These are phyloP conservation scores for Phyllotis vaccarum DNA, from an alignment of 2,797 vertebrate species.

Conservation along the genomic window DNA sequence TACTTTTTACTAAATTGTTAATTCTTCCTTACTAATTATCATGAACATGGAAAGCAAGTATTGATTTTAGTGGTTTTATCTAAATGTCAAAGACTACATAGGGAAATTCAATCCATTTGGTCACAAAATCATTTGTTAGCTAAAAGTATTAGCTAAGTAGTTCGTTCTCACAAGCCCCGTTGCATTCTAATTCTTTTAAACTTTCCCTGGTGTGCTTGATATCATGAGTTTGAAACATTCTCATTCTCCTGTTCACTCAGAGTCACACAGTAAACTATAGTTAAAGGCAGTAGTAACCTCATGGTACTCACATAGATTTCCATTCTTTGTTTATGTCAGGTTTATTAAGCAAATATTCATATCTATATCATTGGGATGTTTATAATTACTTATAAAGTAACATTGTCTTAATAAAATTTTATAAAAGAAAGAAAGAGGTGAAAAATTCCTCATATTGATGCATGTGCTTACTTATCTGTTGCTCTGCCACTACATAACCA, in stretches of 20 bases:
- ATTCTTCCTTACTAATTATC: not conserved
- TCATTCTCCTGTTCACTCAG: not conserved
- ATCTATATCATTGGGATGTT: not conserved
- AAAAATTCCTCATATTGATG: not conserved
- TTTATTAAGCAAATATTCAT: not conserved
- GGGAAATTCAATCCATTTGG: not conserved
- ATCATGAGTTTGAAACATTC: not conserved
- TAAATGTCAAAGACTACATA: constrained; percentile 22
- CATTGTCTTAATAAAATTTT: not conserved
- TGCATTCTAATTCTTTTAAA: not conserved
- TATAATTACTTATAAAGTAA: not conserved
- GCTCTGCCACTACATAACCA: not conserved
- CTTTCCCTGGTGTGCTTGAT: not conserved
- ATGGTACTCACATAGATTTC: not conserved
- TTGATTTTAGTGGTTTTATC: not conserved
- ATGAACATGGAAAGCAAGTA: constrained; percentile 21
- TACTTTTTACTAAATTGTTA: not conserved
- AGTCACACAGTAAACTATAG: not conserved
- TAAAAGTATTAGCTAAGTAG: not conserved
- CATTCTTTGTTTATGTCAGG: not conserved
- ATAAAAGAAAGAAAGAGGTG: not conserved
- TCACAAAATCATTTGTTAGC: not conserved
- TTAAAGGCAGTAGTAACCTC: not conserved
- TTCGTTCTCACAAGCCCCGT: constrained; percentile 10
- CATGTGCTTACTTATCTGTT: not conserved